These are phyloP conservation scores for Aplidium turbinatum DNA, from an alignment of 23 tunicate genomes.

Conservation along the genomic window DNA sequence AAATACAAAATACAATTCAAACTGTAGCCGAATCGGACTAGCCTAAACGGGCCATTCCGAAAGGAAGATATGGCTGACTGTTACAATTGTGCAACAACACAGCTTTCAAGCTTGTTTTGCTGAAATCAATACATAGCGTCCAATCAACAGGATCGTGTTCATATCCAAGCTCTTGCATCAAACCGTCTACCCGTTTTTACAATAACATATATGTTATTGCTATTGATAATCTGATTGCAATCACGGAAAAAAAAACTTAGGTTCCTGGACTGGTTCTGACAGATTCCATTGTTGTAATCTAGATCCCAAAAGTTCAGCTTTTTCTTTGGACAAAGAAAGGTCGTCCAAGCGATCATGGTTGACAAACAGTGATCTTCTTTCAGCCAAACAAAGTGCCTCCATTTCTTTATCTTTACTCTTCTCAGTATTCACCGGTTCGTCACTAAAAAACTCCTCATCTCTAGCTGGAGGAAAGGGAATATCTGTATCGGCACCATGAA, in stretches of 20 bases:
- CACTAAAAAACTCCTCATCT: too few relatives aligned
- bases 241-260: background rate
- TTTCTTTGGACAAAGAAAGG: background rate
- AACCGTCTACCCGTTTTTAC: background rate
- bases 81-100: too few relatives aligned
- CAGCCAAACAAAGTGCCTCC: background rate
- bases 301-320: slow-evolving; percentile 15
- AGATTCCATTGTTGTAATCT: slow-evolving; percentile 22
- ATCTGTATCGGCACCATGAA: background rate
- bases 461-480: background rate
- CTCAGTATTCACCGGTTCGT: background rate
- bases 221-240: background rate
- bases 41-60: too few relatives aligned
- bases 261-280: background rate
- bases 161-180: slow-evolving; percentile 16
- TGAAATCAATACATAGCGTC: slow-evolving; percentile 18
- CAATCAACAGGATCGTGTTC: slow-evolving; percentile 12
- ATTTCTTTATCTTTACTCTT: background rate
- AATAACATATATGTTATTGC: background rate
- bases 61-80: slow-evolving; percentile 1
- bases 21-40: too few relatives aligned
- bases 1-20: too few relatives aligned
- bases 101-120: too few relatives aligned
- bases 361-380: background rate
- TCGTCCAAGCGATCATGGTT: background rate